Conservation (phyloP, 1,140 invertebrate species). For the Homalodisca vitripennis region DNA sequence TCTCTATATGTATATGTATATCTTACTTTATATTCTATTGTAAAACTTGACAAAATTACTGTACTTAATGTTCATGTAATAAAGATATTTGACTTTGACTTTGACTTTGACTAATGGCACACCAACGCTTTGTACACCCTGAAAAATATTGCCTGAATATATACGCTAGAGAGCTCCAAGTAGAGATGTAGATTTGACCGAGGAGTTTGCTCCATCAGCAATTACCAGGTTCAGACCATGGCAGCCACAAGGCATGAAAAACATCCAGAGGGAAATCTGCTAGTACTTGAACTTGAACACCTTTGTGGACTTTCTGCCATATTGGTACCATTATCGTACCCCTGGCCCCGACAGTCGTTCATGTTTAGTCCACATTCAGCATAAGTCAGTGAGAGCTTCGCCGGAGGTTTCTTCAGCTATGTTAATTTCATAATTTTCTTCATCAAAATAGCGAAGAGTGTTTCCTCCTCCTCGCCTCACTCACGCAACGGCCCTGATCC, state of each 20-base stretch:
- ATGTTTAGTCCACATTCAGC: slow-evolving; percentile 27
- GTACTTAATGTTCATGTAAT: no score
- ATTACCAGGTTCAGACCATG: slow-evolving; percentile 36
- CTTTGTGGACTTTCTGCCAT: slow-evolving; percentile 18
- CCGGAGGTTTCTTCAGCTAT: slow-evolving; percentile 24
- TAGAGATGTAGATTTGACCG: slow-evolving; percentile 26
- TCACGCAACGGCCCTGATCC: no score
- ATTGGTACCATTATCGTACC: no score
- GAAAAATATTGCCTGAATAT: slow-evolving; percentile 2
- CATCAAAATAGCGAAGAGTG: slow-evolving; percentile 29
- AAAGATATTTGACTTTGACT: no score
- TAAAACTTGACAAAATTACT: no score
- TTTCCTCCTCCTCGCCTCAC: no score
- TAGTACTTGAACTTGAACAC: slow-evolving; percentile 36
- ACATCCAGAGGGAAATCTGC: slow-evolving; percentile 28
- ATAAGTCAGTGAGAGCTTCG: slow-evolving; percentile 18
- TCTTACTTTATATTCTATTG: no score
- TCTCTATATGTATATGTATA: no score
- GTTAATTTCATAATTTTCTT: slow-evolving; percentile 22
- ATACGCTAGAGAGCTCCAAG: no score
- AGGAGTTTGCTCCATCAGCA: slow-evolving; percentile 29
- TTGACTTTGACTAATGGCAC: not conserved
- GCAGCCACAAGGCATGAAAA: slow-evolving; percentile 32
- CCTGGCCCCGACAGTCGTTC: no score
- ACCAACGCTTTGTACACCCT: not conserved